Base-by-base conservation (phyloP, 2,888 invertebrate species). In the Drosophila neotestacea region DNA sequence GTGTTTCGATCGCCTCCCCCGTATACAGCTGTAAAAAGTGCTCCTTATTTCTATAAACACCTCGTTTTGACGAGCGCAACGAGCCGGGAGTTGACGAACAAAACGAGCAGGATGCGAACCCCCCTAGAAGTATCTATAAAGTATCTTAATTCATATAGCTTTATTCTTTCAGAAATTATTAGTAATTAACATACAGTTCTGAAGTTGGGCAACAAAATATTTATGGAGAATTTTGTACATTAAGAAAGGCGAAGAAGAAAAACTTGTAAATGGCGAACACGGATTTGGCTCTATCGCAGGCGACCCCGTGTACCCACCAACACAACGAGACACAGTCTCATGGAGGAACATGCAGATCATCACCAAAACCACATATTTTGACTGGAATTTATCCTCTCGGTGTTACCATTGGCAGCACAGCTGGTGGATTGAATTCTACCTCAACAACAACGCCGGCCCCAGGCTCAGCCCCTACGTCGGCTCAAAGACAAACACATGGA, bases 191-290 rank as follows among this genome's bases (percentile, higher is more conserved):
- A 27, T 10, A 13, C 6, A 50, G 30, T 6, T 36, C 9, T 38
- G 27, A 22, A 27, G n/a, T 28, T 38, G n/a, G n/a, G 5, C 50
- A 34, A 50, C 22, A 6, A 11, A 11, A 4, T 38, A n/a, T n/a
- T 2, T 2, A 52, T 52, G 39, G 28, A 52, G 30, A 28, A 13
- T 38, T 11, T 5, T 46, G 28, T 13, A 10, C 6, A 28, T 30
- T 52, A n/a, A 46, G 5, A 6, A 30, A 30, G 9, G 4, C 3
- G 46, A 9, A 36, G 36, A 28, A 54, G 6, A 34, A 32, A 2
- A 11, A 32, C 11, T 30, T 41, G 22, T 28, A 59, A 67, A 81
- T 81, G 81, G 82, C 85, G 22, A 79, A 81, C 46, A 42, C 67
- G 10, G 76, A 85, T 39, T 34, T 81, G 52, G 41, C 50, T 22